These are phyloP conservation scores for Pimpla rufipes DNA, from an alignment of 2,888 invertebrate species.

Conservation along the genomic window DNA sequence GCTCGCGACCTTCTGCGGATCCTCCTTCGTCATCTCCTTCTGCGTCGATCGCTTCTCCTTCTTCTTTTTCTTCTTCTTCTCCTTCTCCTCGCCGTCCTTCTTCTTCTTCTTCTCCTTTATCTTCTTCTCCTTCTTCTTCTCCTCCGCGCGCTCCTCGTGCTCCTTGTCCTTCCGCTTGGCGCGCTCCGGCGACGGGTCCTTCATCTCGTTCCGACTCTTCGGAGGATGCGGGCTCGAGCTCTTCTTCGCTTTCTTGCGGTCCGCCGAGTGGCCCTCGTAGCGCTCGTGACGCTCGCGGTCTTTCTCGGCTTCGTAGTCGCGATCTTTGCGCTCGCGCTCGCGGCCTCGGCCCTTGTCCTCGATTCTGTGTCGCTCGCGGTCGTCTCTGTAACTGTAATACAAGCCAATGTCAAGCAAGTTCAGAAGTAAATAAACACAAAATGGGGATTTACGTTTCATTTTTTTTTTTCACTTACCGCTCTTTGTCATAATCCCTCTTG, in stretches of 20 bases:
- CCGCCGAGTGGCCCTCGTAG: constrained; percentile 80
- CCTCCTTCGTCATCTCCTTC: constrained; percentile 76
- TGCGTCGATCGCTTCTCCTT: constrained; percentile 82
- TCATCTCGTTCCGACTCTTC: constrained; percentile 83
- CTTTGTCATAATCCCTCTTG: constrained; percentile 82
- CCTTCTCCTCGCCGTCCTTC: constrained; percentile 87
- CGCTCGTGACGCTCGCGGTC: constrained; percentile 86
- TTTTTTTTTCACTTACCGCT: constrained; percentile 80
- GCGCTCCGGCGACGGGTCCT: constrained; percentile 83
- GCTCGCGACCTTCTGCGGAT: constrained; percentile 71
- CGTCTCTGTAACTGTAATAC: constrained; percentile 81
- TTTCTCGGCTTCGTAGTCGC: constrained; percentile 81
- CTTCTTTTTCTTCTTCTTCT: constrained; percentile 86
- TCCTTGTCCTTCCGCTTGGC: constrained; percentile 88
- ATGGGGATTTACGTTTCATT: no score
- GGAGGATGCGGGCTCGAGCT: constrained; percentile 81
- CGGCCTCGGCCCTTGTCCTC: constrained; percentile 85
- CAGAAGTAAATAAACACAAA: background rate
- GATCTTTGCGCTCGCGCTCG: constrained; percentile 82
- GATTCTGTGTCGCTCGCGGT: constrained; percentile 82
- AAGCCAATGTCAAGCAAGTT: background rate
- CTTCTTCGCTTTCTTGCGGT: constrained; percentile 83
- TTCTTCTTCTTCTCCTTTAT: constrained; percentile 86
- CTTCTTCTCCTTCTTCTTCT: constrained; percentile 86
- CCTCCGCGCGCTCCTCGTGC: constrained; percentile 82